Base-by-base conservation (phyloP, 2,888 invertebrate species). In the Reticulitermes lucifugus region DNA sequence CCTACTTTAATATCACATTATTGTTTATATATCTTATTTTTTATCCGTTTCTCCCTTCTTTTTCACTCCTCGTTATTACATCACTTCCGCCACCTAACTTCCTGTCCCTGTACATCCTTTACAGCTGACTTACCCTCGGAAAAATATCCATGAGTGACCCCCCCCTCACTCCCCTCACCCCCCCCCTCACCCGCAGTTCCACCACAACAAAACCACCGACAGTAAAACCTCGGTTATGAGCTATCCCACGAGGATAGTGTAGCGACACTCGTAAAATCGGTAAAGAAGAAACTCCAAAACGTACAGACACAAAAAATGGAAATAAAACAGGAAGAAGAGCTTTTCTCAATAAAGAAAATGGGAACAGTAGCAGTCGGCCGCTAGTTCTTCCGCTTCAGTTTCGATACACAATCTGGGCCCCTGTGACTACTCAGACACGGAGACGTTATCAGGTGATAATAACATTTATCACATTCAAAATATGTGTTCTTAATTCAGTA, bases 1-100 rank as follows among this genome's bases (percentile, higher is more conserved):
- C 10, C 18, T 41, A 18, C 73, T 73, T 41, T 22, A 73, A 73
- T 73, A 41, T 22, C 80, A 80, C 80, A 29, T 35, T 60, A 59
- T 55, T 80, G 60, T 80, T 80, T 80, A 73, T 80, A 59, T 55
- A 59, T 80, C 41, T 80, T 80, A 80, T 80, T 55, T 65, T 25
- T 65, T 65, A 65, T 7, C 65, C n/a, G 9, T 65, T 25, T 65
- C 65, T 65, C n/a, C n/a, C 65, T n/a, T 65, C n/a, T 65, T 65
- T 65, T 80, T 80, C 55, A 41, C 59, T 55, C 51, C 51, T 51
- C 80, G 80, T 80, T 80, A 80, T 80, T 80, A 80, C 80, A 59
- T 80, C 60, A 80, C 80, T 80, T 80, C 80, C 80, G 80, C 51
- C 25, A 60, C 73, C 41, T 29, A 80, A 25, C 55, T n/a, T 35